A percentile compares a stretch with the other conserved stretches of the same genome.
phyloP scores from a whole-genome alignment of 2,888 invertebrate genomes.

The Sthenelais limicola region DNA sequence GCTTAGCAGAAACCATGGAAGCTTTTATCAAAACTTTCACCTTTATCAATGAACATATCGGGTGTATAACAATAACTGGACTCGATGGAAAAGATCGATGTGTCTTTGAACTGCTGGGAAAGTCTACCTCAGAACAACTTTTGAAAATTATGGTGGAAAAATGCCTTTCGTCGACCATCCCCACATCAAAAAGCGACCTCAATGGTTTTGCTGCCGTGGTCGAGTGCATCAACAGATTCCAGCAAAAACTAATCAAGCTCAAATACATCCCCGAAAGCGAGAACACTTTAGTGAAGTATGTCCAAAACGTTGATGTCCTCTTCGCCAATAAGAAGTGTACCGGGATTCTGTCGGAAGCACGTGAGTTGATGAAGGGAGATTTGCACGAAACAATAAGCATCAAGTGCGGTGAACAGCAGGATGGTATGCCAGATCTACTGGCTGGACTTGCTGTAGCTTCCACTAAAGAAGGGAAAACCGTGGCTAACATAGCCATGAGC shows the following conservation, averaged over 20 bases:
- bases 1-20: not conserved
- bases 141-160: slow-evolving; percentile 80
- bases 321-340: slow-evolving; percentile 85
- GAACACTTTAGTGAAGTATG: slow-evolving; percentile 79
- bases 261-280: slow-evolving; percentile 58
- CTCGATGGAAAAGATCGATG: slow-evolving; percentile 24
- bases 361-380: slow-evolving; percentile 84
- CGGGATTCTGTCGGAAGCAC: slow-evolving; percentile 80
- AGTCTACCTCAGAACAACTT: slow-evolving; percentile 69
- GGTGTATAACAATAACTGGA: slow-evolving; percentile 74
- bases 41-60: slow-evolving; percentile 76
- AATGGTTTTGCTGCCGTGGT: slow-evolving; percentile 79
- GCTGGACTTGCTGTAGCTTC: not conserved
- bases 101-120: slow-evolving; percentile 42
- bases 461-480: slow-evolving; percentile 54
- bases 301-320: slow-evolving; percentile 81
- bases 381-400: slow-evolving; percentile 79
- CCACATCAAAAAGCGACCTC: slow-evolving; percentile 82
- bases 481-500: slow-evolving; percentile 52
- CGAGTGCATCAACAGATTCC: slow-evolving; percentile 79
- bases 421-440: slow-evolving; percentile 46
- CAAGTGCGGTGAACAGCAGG: slow-evolving; percentile 56
- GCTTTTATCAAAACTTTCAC: slow-evolving; percentile 69
- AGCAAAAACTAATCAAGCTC: slow-evolving; percentile 77
- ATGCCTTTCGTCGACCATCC: slow-evolving; percentile 84